Evolutionary conservation across 2,888 invertebrate genomes (phyloP), one percentile per base, ranked within the genome.

Genomic region (Epinotia brunnichana): DNA sequence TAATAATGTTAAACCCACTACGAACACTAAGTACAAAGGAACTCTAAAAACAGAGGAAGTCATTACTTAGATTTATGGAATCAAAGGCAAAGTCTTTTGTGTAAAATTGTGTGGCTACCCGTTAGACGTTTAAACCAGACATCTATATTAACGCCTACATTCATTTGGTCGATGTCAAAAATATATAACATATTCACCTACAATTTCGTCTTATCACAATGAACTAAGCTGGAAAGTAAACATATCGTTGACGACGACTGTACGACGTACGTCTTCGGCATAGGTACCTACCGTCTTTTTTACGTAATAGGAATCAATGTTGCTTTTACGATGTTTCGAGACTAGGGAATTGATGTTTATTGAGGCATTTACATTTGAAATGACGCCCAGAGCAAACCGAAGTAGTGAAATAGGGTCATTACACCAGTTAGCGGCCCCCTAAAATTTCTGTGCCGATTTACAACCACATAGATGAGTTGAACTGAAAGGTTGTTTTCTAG

Each of bases 51-150:
- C 84, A 89, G 86, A 84, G 89, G 89, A 88, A 90, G 86, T 85
- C 87, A 90, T 91, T 91, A 89, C 86, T 87, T 87, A 90, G 90
- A 91, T 91, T 91, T 91, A 91, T 90, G 84, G 83, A 84, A 84
- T 85, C 82, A 77, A 76, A 78, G 74, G 80, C 83, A 77, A 82
- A 85, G 81, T 76, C 67, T 60, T 79, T 76, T 74, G 73, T 77
- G 80, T 78, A 76, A 81, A 74, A 79, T 75, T 74, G 73, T 77
- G 80, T 79, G 75, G 80, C 74, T 77, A 74, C 76, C 68, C 73
- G 63, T 73, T 73, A 73, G 73, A 48, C 62, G 51, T 62, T 67
- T 67, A 63, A 63, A 73, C 61, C 68, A 63, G 62, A 29, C 29
- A 56, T 51, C 41, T 41, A 63, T 73, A 73, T 73, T 69, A 53